Evolutionary conservation across 2,797 vertebrate species (phyloP).

Genomic region (Cyprinella venusta): DNA sequence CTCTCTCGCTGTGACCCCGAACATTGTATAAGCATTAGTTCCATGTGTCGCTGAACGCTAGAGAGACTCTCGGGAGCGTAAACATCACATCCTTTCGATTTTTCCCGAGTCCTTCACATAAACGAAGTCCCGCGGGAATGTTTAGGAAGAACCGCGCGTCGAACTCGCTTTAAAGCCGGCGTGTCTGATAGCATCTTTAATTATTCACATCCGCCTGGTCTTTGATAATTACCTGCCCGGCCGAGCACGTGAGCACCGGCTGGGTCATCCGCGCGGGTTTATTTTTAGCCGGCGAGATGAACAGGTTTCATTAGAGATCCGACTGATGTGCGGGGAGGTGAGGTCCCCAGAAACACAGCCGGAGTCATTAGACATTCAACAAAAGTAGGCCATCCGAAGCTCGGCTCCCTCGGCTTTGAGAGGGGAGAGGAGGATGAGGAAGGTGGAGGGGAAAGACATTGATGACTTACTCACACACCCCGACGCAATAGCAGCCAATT

Average conservation of each 20-base stretch:
- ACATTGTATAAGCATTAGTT: no score
- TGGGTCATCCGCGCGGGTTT: conserved; percentile 44
- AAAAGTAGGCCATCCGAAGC: conserved; percentile 55
- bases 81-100: no score
- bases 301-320: conserved; percentile 60
- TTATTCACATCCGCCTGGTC: conserved; percentile 63
- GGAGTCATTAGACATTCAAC: conserved; percentile 56
- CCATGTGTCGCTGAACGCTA: no score
- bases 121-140: neutral
- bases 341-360: conserved; percentile 46
- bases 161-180: conserved; percentile 58
- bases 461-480: conserved; percentile 55
- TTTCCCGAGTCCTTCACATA: no score
- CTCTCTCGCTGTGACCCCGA: no score
- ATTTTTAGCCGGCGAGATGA: conserved; percentile 56
- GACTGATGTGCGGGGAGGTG: conserved; percentile 58
- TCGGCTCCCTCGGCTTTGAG: conserved; percentile 39
- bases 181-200: conserved; percentile 66
- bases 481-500: conserved; percentile 46
- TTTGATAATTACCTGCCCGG: conserved; percentile 69
- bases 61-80: no score
- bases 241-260: conserved; percentile 47
- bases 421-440: conserved; percentile 59
- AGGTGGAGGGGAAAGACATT: conserved; percentile 47
- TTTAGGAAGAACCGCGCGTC: conserved; percentile 45